phyloP scores from a whole-genome alignment of 2,797 vertebrate genomes.

The Aotus griseimembra region DNA sequence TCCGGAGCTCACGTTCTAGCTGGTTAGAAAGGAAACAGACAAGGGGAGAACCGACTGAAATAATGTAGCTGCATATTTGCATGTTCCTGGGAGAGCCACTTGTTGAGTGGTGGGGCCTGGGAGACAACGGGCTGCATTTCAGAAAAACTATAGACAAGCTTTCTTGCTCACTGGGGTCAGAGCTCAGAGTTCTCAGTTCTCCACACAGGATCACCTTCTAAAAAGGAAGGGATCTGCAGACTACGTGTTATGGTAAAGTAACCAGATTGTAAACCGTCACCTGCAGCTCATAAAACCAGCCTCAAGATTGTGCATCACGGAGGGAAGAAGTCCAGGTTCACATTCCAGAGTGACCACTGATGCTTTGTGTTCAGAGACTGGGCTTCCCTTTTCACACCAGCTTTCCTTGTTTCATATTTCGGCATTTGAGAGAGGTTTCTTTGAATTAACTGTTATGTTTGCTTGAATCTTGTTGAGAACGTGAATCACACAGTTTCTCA shows the following conservation, averaged over 20 bases:
- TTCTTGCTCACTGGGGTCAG: neutral
- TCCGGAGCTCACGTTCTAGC: neutral
- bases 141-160: neutral
- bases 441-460: neutral
- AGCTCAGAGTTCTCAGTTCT: neutral
- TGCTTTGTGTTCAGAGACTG: rapidly evolving
- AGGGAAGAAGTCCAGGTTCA: neutral
- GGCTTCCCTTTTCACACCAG: neutral
- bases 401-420: neutral
- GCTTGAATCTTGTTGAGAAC: neutral
- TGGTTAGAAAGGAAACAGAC: neutral
- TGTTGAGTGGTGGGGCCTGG: rapidly evolving
- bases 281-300: rapidly evolving
- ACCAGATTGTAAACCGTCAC: rapidly evolving
- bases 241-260: rapidly evolving
- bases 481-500: neutral
- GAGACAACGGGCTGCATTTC: rapidly evolving
- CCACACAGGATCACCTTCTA: rapidly evolving
- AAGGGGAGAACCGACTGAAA: neutral
- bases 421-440: neutral
- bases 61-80: rapidly evolving
- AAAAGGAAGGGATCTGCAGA: rapidly evolving
- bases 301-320: rapidly evolving
- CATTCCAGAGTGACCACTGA: neutral
- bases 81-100: neutral